Conservation (phyloP, 64 coral and sea anemone genomes). For the Hydrozoanthus tunicans region DNA sequence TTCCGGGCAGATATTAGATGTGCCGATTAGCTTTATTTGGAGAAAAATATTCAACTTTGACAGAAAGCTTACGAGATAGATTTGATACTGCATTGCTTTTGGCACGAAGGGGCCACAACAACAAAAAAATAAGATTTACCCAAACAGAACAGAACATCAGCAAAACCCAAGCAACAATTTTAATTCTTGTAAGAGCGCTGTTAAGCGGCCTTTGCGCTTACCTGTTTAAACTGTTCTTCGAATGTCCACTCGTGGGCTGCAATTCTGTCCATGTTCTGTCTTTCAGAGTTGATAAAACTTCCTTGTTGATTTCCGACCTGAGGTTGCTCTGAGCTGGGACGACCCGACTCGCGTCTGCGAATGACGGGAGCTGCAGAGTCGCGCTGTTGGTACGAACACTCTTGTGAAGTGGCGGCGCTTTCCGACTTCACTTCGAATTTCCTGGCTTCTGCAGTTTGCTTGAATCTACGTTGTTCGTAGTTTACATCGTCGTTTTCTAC, state of each 20-base stretch:
- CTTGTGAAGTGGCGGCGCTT: constrained; percentile 59
- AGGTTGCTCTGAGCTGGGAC: not conserved
- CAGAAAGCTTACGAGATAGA: constrained; percentile 11
- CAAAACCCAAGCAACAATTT: not conserved
- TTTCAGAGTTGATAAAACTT: constrained; percentile 56
- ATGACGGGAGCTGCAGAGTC: constrained; percentile 32
- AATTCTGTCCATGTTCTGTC: constrained; percentile 74
- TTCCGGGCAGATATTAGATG: constrained; percentile 59
- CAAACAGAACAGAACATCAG: constrained; percentile 32
- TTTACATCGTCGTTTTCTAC: constrained; percentile 88
- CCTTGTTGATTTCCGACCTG: constrained; percentile 1
- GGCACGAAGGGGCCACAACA: not conserved
- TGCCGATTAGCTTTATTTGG: constrained; percentile 55
- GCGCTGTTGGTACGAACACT: constrained; percentile 56
- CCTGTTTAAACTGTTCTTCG: constrained; percentile 96
- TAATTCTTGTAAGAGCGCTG: not conserved
- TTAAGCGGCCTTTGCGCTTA: constrained; percentile 12
- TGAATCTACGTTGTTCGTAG: constrained; percentile 74
- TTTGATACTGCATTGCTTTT: constrained; percentile 46
- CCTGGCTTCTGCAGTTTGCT: constrained; percentile 48
- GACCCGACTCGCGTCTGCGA: constrained; percentile 22
- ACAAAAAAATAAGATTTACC: constrained; percentile 16
- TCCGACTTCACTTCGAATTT: constrained; percentile 77
- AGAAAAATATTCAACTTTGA: constrained; percentile 39
- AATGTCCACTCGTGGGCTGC: constrained; percentile 92